Evolutionary conservation across 2,888 invertebrate species (phyloP).

Genomic region (Tenthredo distinguenda): DNA sequence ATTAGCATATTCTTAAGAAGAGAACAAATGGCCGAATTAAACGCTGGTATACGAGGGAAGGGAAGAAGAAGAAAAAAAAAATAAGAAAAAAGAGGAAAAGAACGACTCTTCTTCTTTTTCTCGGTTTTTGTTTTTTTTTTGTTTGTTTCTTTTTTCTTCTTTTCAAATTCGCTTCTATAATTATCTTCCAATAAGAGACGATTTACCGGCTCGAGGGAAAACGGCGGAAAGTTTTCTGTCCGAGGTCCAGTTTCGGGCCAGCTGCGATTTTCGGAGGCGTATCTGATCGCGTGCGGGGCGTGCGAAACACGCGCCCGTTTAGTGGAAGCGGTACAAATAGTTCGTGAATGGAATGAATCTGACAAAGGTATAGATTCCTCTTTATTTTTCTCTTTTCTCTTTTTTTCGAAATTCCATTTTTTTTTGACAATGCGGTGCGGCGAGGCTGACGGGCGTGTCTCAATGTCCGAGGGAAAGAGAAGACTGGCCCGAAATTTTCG

Average conservation of each 20-base stretch:
- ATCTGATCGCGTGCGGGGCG: background rate
- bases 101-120: background rate
- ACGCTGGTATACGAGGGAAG: background rate
- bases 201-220: too few relatives aligned
- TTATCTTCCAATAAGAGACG: background rate
- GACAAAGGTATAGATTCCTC: background rate
- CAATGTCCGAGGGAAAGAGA: background rate
- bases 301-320: background rate
- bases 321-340: background rate
- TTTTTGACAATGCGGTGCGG: background rate
- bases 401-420: background rate
- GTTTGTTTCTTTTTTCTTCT: background rate
- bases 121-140: background rate
- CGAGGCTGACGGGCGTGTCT: slow-evolving; percentile 16
- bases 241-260: background rate
- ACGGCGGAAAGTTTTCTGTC: too few relatives aligned
- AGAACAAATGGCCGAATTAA: slow-evolving; percentile 8
- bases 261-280: slow-evolving; percentile 2
- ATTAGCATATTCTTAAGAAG: slow-evolving; percentile 20
- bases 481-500: background rate
- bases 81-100: background rate
- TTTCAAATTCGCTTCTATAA: background rate
- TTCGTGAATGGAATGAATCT: background rate
- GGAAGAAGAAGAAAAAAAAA: background rate
- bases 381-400: background rate